These are phyloP conservation scores for Oscheius sp. DNA, from an alignment of 2,888 invertebrate genomes.

Conservation along the genomic window DNA sequence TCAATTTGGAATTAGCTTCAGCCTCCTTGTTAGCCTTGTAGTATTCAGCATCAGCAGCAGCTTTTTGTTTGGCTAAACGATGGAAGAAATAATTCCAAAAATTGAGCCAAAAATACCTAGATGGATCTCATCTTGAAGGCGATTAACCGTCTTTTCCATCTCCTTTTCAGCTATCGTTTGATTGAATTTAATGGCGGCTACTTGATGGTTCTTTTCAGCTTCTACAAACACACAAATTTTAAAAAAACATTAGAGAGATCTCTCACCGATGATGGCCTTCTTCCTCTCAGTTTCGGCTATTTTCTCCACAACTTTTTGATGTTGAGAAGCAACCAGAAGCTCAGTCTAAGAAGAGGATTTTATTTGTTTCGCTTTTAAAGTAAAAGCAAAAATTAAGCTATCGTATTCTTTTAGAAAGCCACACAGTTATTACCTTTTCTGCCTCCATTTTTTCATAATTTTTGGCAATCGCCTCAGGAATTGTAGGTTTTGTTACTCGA, in stretches of 20 bases:
- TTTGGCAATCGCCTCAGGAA: slow-evolving; percentile 85
- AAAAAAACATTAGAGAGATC: too few species aligned
- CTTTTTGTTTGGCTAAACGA: slow-evolving; percentile 13
- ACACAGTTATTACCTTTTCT: slow-evolving; percentile 78
- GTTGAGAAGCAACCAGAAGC: not conserved
- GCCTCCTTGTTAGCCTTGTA: slow-evolving; percentile 2
- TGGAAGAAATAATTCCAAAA: not conserved
- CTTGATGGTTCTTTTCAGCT: not conserved
- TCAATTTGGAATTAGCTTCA: not conserved
- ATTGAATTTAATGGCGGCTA: slow-evolving; percentile 64
- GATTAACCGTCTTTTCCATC: slow-evolving; percentile 27
- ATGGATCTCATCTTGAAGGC: slow-evolving; percentile 19
- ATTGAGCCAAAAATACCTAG: not conserved
- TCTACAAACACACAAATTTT: not conserved
- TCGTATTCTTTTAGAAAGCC: too few species aligned
- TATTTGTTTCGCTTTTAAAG: too few species aligned
- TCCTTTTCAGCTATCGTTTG: slow-evolving; percentile 90
- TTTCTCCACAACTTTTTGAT: slow-evolving; percentile 15
- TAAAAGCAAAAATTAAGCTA: not conserved
- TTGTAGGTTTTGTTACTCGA: slow-evolving; percentile 88
- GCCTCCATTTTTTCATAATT: slow-evolving; percentile 86
- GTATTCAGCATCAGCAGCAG: slow-evolving; percentile 3
- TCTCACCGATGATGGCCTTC: slow-evolving; percentile 17
- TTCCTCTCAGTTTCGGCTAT: slow-evolving; percentile 14
- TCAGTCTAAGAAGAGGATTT: not conserved